Evolutionary conservation across 2,888 invertebrate species (phyloP), one percentile per base, ranked within the genome.

Genomic region (Coenonympha glycerion): DNA sequence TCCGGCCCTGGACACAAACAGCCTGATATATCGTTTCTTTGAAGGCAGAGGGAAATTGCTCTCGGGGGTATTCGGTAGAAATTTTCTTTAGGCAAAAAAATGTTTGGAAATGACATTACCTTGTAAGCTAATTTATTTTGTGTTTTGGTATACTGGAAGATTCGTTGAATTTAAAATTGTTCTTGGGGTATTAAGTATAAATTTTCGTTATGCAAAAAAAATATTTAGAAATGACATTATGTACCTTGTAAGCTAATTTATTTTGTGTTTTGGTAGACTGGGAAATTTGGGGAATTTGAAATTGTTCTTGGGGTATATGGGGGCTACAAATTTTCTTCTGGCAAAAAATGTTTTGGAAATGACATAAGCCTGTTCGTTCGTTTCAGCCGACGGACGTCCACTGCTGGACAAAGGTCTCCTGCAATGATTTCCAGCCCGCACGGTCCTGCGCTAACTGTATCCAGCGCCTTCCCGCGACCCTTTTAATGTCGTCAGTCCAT

Each of bases 1-100:
- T 57, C 56, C 53, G 49, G 51, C 41, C 40, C 49, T 57, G 55
- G 55, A 53, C 47, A 33, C 47, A 57, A 53, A 49, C 49, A 48
- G 47, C 6, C 47, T 48, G 47, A 49, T 45, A 39, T 44, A 54
- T 44, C 33, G 53, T 50, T 28, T 42, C 42, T 33, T 49, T 49
- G 49, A 49, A 49, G 39, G 42, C 39, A 18, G 26, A 40, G 39
- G 33, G 37, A 50, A 50, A 37, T 37, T 42, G 28, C 44, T 49
- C 21, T 15, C 19, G 13, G 34, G 6, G 6, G 15, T 15, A 13
- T 37, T 37, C 21, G 15, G 37, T 37, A 22, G 37, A 13, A 21
- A 22, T 22, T 22, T 22, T 3, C 15, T 22, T 15, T 13, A 3
- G 37, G 37, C 22, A 13, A 21, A n/a, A 37, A 39, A 37, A 22